phyloP scores from a whole-genome alignment of 2,888 invertebrate species.

The Troides aeacus region DNA sequence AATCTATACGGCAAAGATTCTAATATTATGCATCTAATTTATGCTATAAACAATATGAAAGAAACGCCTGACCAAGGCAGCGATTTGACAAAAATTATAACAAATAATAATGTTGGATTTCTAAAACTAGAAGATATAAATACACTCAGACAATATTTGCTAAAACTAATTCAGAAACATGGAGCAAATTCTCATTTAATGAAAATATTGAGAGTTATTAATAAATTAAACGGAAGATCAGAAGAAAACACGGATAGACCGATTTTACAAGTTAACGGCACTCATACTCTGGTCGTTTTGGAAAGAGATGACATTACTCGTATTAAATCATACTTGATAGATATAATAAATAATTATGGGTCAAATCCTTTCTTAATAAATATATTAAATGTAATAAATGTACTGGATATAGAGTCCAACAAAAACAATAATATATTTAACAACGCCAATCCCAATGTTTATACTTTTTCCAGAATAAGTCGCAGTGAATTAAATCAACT shows the following conservation, averaged over 20 bases:
- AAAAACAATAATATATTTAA: neutral
- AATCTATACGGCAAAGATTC: slow-evolving; percentile 10
- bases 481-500: slow-evolving; percentile 9
- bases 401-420: neutral
- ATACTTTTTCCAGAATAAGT: slow-evolving; percentile 7
- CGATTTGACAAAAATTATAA: slow-evolving; percentile 6
- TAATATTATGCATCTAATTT: slow-evolving; percentile 7
- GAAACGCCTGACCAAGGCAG: neutral
- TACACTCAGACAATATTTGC: slow-evolving; percentile 3
- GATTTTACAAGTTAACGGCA: slow-evolving; percentile 3
- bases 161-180: slow-evolving; percentile 4
- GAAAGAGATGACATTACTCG: slow-evolving; percentile 8
- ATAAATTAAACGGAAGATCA: neutral
- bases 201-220: slow-evolving; percentile 6
- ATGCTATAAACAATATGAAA: slow-evolving; percentile 15
- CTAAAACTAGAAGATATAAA: slow-evolving; percentile 14
- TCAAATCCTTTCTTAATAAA: slow-evolving; percentile 10
- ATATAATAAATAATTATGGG: slow-evolving; percentile 2
- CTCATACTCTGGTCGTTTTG: slow-evolving; percentile 3
- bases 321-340: slow-evolving; percentile 14
- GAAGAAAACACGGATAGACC: neutral
- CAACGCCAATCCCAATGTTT: neutral
- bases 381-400: slow-evolving; percentile 6
- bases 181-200: slow-evolving; percentile 7
- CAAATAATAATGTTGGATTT: neutral